Percentiles rank a stretch among this genome's conserved stretches.
Evolutionary conservation across 2,797 vertebrate genomes (phyloP).

Genomic region (Siniperca obscura): DNA sequence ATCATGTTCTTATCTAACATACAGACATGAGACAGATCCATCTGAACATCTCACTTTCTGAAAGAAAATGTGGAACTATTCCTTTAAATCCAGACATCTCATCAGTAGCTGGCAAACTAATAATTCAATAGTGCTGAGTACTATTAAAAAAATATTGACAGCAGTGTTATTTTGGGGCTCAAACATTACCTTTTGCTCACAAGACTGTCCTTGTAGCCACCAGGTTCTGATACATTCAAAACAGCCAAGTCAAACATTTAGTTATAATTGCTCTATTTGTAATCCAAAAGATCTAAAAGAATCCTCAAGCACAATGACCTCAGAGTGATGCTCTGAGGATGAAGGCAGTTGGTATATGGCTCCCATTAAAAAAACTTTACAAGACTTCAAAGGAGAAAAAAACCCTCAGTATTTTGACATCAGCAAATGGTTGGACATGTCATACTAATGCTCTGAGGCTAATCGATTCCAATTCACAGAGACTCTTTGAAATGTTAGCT

Average conservation of each 20-base stretch:
- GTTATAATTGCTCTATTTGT: background rate
- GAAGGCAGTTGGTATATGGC: constrained; percentile 6
- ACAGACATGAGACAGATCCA: background rate
- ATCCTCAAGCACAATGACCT: background rate
- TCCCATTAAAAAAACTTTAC: constrained; percentile 10
- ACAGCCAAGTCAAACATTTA: background rate
- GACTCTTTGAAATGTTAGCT: constrained; percentile 49
- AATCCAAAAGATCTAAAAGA: background rate
- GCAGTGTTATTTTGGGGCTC: too few species aligned
- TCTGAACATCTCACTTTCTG: background rate
- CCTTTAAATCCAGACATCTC: background rate
- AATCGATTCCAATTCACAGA: constrained; percentile 53
- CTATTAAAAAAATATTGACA: background rate
- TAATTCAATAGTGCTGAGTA: background rate
- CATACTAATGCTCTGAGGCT: constrained; percentile 39
- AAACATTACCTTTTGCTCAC: background rate
- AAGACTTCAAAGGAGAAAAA: constrained; percentile 14
- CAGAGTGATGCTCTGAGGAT: background rate
- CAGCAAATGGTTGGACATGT: constrained; percentile 40
- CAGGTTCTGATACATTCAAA: background rate
- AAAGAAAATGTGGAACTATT: background rate
- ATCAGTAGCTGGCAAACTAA: background rate
- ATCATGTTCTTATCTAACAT: too few species aligned
- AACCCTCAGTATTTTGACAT: constrained; percentile 43
- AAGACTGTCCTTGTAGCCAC: background rate